Evolutionary conservation across 2,113 vertebrate genomes (phyloP), one percentile per base, ranked within the genome.

Genomic region (Amphilophus citrinellus): DNA sequence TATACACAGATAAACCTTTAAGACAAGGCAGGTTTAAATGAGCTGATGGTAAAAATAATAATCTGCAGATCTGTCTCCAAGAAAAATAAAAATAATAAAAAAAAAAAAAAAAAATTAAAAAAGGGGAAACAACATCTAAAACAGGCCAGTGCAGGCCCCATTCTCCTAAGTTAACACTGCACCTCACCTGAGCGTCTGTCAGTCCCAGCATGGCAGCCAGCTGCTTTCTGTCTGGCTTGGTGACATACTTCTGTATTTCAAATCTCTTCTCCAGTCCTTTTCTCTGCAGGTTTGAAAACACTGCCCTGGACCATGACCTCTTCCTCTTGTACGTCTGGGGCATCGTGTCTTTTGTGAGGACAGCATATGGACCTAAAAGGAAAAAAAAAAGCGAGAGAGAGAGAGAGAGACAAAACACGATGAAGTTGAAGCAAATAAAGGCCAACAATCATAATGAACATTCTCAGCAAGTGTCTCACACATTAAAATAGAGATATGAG

Each of bases 191-290:
- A n/a, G 98, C 98, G 3, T 99, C 98, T 0, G 98, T 99, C 66
- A 99, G 97, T 7, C 98, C 98, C 83, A 99, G 94, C 98, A 99
- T 99, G 1, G 98, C 98, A 0, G 98, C 98, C 91, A 99, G 96
- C 90, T 99, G 98, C 83, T 99, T 99, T 92, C 98, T 94, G 95
- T 99, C 98, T 0, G 98, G 98, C 88, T 99, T 99, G 91, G 98
- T 99, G 94, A 99, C 98, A 0, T 99, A 99, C 82, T 99, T 99
- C 94, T 99, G 98, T 61, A 99, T 98, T 94, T 99, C 98, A 53
- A 99, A 99, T 27, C 98, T 96, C 80, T 99, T 99, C 93, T 99
- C 98, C 78, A 99, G 96, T 13, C 98, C 98, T 91, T 99, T 99
- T 62, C 98, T 97, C 94, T 99, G 98, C 73, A 99, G 96, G 85